Percentiles rank a stretch among this genome's conserved stretches.
phyloP scores from a whole-genome alignment of 2,113 vertebrate genomes.

The Mionectes macconnelli region DNA sequence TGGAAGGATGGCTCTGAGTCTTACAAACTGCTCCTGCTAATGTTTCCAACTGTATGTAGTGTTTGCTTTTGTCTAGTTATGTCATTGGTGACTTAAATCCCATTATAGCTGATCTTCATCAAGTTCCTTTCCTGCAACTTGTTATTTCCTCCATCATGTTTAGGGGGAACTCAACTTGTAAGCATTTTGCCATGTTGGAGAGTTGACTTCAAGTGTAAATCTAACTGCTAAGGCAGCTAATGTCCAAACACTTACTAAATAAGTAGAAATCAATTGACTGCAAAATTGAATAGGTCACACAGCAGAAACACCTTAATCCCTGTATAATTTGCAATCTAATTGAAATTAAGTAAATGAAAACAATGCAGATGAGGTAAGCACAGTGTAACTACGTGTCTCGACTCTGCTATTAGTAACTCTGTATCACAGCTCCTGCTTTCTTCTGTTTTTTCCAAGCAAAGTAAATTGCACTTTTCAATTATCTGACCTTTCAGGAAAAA shows the following conservation, averaged over 20 bases:
- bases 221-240: not conserved
- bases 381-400: not conserved
- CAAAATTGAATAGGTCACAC: conserved; percentile 57
- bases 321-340: conserved; percentile 62
- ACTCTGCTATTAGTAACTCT: not conserved
- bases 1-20: not conserved
- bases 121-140: not conserved
- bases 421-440: not conserved
- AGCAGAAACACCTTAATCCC: conserved; percentile 56
- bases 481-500: not conserved
- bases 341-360: conserved; percentile 66
- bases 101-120: not conserved
- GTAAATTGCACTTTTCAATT: conserved; percentile 38
- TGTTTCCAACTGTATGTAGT: rapidly evolving
- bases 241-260: conserved; percentile 45
- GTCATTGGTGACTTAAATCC: not conserved
- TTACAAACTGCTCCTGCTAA: not conserved
- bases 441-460: not conserved
- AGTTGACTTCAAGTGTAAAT: not conserved
- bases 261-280: conserved; percentile 64
- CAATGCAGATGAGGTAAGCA: conserved; percentile 56
- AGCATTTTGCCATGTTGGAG: not conserved
- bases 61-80: not conserved
- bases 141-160: not conserved
- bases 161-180: not conserved